Conservation (phyloP, 1,140 invertebrate species). For the Eubasilissa regina region DNA sequence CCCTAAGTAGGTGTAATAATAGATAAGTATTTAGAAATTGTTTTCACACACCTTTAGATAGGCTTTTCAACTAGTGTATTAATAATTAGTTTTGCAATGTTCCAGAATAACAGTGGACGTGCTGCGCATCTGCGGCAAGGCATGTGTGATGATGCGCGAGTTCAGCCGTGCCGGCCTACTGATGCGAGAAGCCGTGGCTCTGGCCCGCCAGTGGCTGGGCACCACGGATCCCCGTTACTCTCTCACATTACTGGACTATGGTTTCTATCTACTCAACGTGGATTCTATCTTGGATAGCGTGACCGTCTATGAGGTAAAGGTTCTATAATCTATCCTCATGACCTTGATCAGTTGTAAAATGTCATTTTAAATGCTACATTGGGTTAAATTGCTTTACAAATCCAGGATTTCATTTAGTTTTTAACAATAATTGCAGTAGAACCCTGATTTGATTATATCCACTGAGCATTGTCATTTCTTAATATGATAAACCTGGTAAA, state of each 20-base stretch:
- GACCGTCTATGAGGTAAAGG: slow-evolving; percentile 81
- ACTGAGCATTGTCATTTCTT: too few relatives aligned
- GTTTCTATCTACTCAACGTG: slow-evolving; percentile 92
- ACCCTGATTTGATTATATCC: too few relatives aligned
- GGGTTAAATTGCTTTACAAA: too few relatives aligned
- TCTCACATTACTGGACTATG: slow-evolving; percentile 89
- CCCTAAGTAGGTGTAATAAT: too few relatives aligned
- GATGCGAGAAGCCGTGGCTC: slow-evolving; percentile 85
- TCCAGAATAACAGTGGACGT: slow-evolving; percentile 83
- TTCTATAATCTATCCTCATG: too few relatives aligned
- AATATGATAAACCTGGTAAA: too few relatives aligned
- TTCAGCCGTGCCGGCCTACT: slow-evolving; percentile 86
- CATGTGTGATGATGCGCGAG: slow-evolving; percentile 89
- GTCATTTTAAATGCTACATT: too few relatives aligned
- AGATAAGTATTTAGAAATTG: too few relatives aligned
- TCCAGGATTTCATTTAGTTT: too few relatives aligned
- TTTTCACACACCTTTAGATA: too few relatives aligned
- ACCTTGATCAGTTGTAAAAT: too few relatives aligned
- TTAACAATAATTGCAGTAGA: too few relatives aligned
- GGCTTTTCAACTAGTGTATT: slow-evolving; percentile 65
- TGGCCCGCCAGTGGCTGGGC: slow-evolving; percentile 81
- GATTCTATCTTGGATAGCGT: slow-evolving; percentile 88
- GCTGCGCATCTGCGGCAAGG: slow-evolving; percentile 86
- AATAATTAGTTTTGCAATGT: not conserved
- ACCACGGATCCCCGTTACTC: slow-evolving; percentile 84